phyloP scores from a whole-genome alignment of 2,797 vertebrate genomes.

The Chrosomus eos region DNA sequence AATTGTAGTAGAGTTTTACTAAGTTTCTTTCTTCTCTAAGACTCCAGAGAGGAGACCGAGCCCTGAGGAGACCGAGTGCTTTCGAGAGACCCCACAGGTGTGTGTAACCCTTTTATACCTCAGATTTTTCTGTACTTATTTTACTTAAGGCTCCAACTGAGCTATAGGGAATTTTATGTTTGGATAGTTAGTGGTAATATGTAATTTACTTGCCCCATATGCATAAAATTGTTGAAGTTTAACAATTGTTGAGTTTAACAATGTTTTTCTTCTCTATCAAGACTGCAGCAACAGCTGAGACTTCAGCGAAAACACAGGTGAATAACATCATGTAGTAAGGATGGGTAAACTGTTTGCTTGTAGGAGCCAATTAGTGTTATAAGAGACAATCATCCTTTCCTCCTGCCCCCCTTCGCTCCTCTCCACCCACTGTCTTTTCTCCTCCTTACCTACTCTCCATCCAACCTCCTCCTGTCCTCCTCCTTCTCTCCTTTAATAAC shows the following conservation, averaged over 20 bases:
- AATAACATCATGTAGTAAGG: no score
- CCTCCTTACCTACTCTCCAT: constrained; percentile 15
- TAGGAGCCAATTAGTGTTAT: neutral
- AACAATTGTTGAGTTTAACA: neutral
- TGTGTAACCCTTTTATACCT: no score
- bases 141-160: neutral
- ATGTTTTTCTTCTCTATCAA: constrained; percentile 14
- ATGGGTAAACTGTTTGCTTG: neutral
- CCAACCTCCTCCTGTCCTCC: neutral
- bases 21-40: no score
- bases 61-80: no score
- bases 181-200: neutral
- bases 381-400: no score
- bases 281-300: no score
- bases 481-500: neutral
- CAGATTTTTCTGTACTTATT: neutral
- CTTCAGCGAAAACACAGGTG: no score
- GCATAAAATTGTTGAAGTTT: neutral
- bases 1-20: no score
- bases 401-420: neutral
- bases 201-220: neutral
- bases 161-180: neutral
- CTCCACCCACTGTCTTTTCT: neutral
- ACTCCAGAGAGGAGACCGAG: no score
- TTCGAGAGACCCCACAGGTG: no score